Conservation (phyloP, 1,140 invertebrate genomes). For the Ptiloglossa arizonensis region DNA sequence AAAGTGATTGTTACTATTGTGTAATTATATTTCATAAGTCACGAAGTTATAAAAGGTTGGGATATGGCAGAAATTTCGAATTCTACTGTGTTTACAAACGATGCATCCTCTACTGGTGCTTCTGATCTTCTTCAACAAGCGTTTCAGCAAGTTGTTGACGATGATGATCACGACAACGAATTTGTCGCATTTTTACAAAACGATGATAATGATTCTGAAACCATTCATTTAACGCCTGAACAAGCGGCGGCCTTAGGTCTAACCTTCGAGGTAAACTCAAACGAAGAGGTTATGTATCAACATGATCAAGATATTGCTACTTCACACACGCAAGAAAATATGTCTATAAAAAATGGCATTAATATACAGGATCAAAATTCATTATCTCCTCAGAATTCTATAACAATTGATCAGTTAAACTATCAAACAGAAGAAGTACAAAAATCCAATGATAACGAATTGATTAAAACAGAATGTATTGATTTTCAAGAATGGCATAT, state of each 20-base stretch:
- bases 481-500: conserved; percentile 52
- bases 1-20: not conserved
- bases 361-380: conserved; percentile 16
- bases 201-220: conserved; percentile 64
- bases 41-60: not conserved
- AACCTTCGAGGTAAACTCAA: conserved; percentile 69
- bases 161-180: conserved; percentile 69
- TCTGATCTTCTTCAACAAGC: conserved; percentile 74
- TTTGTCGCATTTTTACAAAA: conserved; percentile 70
- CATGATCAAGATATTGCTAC: conserved; percentile 46
- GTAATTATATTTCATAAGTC: conserved; percentile 17
- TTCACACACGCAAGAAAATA: conserved; percentile 27
- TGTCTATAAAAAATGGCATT: conserved; percentile 5
- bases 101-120: conserved; percentile 59
- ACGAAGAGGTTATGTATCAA: conserved; percentile 58
- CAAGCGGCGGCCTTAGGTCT: conserved; percentile 71
- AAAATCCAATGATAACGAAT: conserved; percentile 1
- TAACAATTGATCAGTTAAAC: conserved; percentile 28
- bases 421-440: conserved; percentile 24
- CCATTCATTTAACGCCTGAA: conserved; percentile 69
- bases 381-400: conserved; percentile 13
- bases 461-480: conserved; percentile 42
- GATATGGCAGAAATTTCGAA: conserved; percentile 71
- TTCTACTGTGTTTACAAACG: conserved; percentile 71
- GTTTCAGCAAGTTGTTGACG: conserved; percentile 71